Evolutionary conservation across 2,888 invertebrate genomes (phyloP).

Genomic region (Hypercompe scribonia): DNA sequence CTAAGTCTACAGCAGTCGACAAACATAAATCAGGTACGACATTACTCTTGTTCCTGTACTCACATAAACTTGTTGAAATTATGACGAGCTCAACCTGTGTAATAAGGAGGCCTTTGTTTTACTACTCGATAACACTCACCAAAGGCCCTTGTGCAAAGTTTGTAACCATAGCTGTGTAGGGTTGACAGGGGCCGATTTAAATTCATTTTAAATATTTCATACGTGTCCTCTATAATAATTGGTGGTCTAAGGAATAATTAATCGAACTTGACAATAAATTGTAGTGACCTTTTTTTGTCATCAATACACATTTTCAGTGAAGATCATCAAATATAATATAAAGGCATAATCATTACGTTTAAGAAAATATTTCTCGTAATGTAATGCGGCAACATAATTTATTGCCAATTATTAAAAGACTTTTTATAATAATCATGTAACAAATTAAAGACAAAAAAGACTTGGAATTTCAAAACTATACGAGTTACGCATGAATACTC

Average conservation of each 20-base stretch:
- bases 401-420: no score
- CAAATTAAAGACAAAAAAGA: neutral
- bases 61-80: slow-evolving; percentile 58
- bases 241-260: slow-evolving; percentile 18
- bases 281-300: slow-evolving; percentile 15
- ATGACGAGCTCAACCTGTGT: slow-evolving; percentile 55
- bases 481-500: neutral
- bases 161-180: slow-evolving; percentile 36
- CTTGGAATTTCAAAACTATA: neutral
- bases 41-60: slow-evolving; percentile 53
- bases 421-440: no score
- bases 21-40: slow-evolving; percentile 56
- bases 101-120: slow-evolving; percentile 57
- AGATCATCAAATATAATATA: slow-evolving; percentile 8
- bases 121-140: slow-evolving; percentile 58
- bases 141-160: slow-evolving; percentile 41
- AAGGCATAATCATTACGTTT: neutral
- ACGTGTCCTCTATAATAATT: slow-evolving; percentile 17
- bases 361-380: neutral
- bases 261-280: slow-evolving; percentile 8
- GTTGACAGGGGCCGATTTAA: slow-evolving; percentile 27
- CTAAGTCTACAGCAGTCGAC: slow-evolving; percentile 50
- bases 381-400: no score
- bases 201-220: slow-evolving; percentile 28
- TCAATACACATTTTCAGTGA: slow-evolving; percentile 25